Conservation (phyloP, 2,797 vertebrate species). For the Pangasius krempfi region DNA sequence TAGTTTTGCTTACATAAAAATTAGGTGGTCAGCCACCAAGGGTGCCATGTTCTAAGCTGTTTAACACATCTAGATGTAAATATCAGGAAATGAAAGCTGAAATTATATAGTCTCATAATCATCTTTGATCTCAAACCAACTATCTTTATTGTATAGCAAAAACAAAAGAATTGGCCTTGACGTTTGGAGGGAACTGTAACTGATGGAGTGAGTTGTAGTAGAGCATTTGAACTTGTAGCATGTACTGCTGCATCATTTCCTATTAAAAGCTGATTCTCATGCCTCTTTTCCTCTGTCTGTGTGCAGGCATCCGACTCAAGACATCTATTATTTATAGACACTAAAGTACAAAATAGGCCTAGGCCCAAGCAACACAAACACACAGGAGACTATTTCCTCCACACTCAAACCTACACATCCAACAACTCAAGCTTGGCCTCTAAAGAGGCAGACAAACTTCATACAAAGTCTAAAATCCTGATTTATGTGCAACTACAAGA, state of each 20-base stretch:
- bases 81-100: neutral
- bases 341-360: slow-evolving; percentile 75
- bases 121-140: neutral
- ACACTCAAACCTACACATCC: slow-evolving; percentile 13
- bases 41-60: neutral
- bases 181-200: neutral
- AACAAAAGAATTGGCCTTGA: neutral
- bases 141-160: neutral
- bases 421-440: slow-evolving; percentile 7
- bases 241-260: slow-evolving; percentile 58
- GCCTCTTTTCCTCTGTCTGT: slow-evolving; percentile 56
- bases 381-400: slow-evolving; percentile 22
- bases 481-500: slow-evolving; percentile 21
- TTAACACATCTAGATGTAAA: neutral
- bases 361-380: slow-evolving; percentile 55
- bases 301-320: slow-evolving; percentile 68
- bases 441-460: slow-evolving; percentile 13
- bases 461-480: slow-evolving; percentile 13
- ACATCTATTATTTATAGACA: slow-evolving; percentile 76
- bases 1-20: neutral
- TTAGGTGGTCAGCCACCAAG: neutral
- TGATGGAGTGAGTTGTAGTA: neutral
- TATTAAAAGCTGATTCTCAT: slow-evolving; percentile 71
- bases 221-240: slow-evolving; percentile 37
- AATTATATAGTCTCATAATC: neutral